Evolutionary conservation across 2,797 vertebrate genomes (phyloP), one percentile per base, ranked within the genome.

Genomic region (Sphenodon punctatus): DNA sequence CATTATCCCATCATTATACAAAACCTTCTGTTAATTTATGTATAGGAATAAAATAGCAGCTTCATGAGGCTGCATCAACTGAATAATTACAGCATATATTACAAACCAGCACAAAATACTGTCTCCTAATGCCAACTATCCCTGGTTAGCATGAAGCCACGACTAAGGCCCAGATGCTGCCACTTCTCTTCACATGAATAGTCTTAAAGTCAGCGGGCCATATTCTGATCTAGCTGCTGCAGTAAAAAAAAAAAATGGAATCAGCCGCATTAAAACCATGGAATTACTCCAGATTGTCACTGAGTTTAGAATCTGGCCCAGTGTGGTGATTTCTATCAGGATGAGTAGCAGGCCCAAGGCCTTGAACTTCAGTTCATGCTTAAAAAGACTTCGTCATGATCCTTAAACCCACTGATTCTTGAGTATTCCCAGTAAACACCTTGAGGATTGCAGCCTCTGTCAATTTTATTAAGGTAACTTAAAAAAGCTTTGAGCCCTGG

Each of bases 21-120:
- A 93, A 94, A 92, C 82, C 89, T 88, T 74, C 84, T 83, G 85
- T 70, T 90, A 91, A 93, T 94, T 94, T 94, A 93, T 93, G 91
- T 87, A 78, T 88, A 92, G 84, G 77, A 78, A 82, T 84, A 85
- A 81, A 90, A 80, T 49, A 91, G 83, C 85, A 91, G 81, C 87
- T 91, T 90, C 86, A 88, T 78, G 82, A 85, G 85, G 79, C 73
- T 89, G 87, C 67, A 89, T 89, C 90, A 93, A 63, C 92, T 90
- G 89, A 73, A 87, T 93, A 94, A 94, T 93, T 93, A 56, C 90
- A 76, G 92, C 88, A 91, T 94, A 79, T 72, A 94, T 94, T 94
- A 94, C 88, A 85, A 89, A 90, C 7, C 61, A 78, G 77, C 59
- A 91, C 76, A 65, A 84, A 84, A 90, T 60, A 22, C 76, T 75